Percentiles rank a stretch among this genome's conserved stretches.
Evolutionary conservation across 2,113 vertebrate genomes (phyloP).

Genomic region (Caretta caretta): DNA sequence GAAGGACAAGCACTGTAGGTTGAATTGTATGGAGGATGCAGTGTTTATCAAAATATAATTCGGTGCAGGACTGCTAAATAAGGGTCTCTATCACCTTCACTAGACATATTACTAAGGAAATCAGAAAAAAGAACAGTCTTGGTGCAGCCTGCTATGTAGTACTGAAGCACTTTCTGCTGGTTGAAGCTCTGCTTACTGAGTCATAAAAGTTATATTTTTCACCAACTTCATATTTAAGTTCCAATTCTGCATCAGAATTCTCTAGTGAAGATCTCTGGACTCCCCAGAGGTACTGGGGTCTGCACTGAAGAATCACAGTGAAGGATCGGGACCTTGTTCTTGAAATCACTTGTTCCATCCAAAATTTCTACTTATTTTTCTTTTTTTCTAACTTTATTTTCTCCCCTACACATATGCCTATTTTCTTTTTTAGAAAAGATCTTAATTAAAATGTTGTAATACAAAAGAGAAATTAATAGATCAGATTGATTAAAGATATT

Average conservation of each 20-base stretch:
- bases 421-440: neutral
- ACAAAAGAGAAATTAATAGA: neutral
- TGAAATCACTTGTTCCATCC: neutral
- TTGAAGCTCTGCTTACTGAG: neutral
- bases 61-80: neutral
- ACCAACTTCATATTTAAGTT: rapidly evolving
- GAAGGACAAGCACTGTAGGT: neutral
- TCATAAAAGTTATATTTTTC: neutral
- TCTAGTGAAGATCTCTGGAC: neutral
- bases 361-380: neutral
- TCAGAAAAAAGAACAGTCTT: neutral
- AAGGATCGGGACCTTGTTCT: neutral
- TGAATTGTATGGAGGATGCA: neutral
- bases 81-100: neutral
- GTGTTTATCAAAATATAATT: neutral
- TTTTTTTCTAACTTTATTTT: neutral
- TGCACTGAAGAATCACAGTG: neutral
- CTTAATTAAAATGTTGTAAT: neutral
- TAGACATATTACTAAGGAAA: neutral
- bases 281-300: neutral
- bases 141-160: neutral
- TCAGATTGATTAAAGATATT: neutral
- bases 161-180: neutral
- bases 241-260: neutral
- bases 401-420: neutral